Base-by-base conservation (phyloP, 2,888 invertebrate genomes). In the Beris morrisii region DNA sequence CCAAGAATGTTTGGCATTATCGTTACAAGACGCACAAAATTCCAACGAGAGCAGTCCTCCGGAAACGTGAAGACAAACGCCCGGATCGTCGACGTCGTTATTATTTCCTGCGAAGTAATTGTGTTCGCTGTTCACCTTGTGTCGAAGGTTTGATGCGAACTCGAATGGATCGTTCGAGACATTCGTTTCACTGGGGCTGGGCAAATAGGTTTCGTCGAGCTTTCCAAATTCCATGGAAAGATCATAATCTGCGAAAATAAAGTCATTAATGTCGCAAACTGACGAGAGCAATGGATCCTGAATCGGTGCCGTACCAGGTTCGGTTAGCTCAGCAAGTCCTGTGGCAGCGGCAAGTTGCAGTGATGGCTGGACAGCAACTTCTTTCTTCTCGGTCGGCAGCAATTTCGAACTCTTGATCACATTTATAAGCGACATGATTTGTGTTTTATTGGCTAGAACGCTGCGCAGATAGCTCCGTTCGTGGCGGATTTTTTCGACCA, bases 51-150 rank as follows among this genome's bases (percentile, higher is more conserved):
- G 81, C 73, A 80, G 81, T 55, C 83, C 82, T 48, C 83, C 82
- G 67, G 84, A 83, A 13, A 85, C 82, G 72, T 86, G 86, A 12
- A 86, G 76, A 73, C 86, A 86, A 15, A 86, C 81, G 13, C 85
- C 86, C 57, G 81, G 79, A 71, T 81, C 79, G 12, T 65, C 22
- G 22, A 38, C 31, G 48, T 54, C 30, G 67, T 57, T 13, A 45
- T 58, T 68, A 61, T 67, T 71, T 6, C 65, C 69, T 1, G 38
- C 38, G 9, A 38, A 38, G 65, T 74, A 74, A 57, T 73, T 73
- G 63, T 74, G 74, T 59, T 73, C 73, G 30, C 54, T 68, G 43
- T 15, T 70, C 15, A 72, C 56, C 38, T 38, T 5, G 38, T 38
- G 5, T 7, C 38, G 38, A 38, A 61, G 67, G 4, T 48, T 31